Evolutionary conservation across 2,797 vertebrate species (phyloP), one percentile per base, ranked within the genome.

Genomic region (Neomorphus geoffroyi): DNA sequence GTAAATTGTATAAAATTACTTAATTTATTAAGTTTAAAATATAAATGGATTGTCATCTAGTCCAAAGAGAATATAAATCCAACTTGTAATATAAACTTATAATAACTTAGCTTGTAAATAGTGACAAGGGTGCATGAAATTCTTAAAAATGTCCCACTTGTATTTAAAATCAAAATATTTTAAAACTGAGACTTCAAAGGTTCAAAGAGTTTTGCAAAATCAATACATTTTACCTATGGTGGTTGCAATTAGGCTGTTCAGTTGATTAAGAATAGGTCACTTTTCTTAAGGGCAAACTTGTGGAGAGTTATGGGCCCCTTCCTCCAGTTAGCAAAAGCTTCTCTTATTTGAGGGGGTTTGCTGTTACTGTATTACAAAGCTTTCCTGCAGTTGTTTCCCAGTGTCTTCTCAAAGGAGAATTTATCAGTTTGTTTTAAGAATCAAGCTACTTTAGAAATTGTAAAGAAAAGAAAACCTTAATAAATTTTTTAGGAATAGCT

Each of bases 21-120:
- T 85, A 86, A 86, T 91, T 87, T 89, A 73, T 85, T 74, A 85
- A 57, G 37, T 69, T 92, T 65, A 80, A 48, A 80, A 54, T 85
- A 72, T 88, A 88, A 96, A 72, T 58, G 82, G 85, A 86, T 92
- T 90, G 80, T 53, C 80, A 93, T 73, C 60, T 90, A 72, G 43
- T 93, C 94, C 80, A 92, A 96, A 94, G 70, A 92, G 24, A 84
- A 56, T 93, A 70, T 83, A 94, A 95, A 92, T 72, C 54, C 78
- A 90, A 65, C 64, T 65, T 95, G 86, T 89, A 95, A 90, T 91
- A 96, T 96, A 96, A 96, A 89, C 18, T 73, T 85, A 62, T 81
- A 64, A 56, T 75, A 83, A 61, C 18, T 80, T 90, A 73, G 23
- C 89, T 95, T 96, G 80, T 93, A 96, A 89, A 90, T 97, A 96